A percentile compares a stretch with the other conserved stretches of the same genome.
phyloP scores from a whole-genome alignment of 2,888 invertebrate genomes.

The Hydroisotoma schaefferi region DNA sequence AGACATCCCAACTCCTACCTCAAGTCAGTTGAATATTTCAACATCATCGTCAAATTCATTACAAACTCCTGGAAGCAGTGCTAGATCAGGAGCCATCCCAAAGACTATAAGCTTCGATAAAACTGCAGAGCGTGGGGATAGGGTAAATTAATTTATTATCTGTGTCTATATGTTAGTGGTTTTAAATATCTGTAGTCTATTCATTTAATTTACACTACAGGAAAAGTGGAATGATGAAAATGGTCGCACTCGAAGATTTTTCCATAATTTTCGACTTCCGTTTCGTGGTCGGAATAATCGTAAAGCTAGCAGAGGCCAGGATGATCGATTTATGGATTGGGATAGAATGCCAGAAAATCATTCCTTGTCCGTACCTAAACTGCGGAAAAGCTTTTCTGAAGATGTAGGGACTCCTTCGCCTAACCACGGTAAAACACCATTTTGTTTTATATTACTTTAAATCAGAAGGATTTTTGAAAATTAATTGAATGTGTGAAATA shows the following conservation, averaged over 20 bases:
- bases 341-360: conserved; percentile 37
- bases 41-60: conserved; percentile 22
- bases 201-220: conserved; percentile 30
- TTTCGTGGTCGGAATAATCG: conserved; percentile 57
- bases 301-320: conserved; percentile 50
- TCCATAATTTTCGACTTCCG: conserved; percentile 68
- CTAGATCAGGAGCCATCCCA: conserved; percentile 69
- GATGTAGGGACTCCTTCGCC: conserved; percentile 49
- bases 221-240: conserved; percentile 58
- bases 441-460: conserved; percentile 6
- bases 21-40: conserved; percentile 23
- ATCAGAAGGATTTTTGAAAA: too few relatives aligned
- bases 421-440: conserved; percentile 16
- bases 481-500: neutral
- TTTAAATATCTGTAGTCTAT: neutral
- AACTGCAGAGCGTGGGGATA: conserved; percentile 75
- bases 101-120: conserved; percentile 90
- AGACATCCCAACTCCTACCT: conserved; percentile 23
- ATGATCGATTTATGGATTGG: conserved; percentile 39
- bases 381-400: conserved; percentile 52
- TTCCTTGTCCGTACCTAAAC: conserved; percentile 40
- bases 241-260: conserved; percentile 63
- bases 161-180: neutral
- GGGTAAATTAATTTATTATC: conserved; percentile 50
- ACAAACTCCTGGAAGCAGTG: conserved; percentile 28